Conservation (phyloP, 2,797 vertebrate species). For the Graptemys geographica region DNA sequence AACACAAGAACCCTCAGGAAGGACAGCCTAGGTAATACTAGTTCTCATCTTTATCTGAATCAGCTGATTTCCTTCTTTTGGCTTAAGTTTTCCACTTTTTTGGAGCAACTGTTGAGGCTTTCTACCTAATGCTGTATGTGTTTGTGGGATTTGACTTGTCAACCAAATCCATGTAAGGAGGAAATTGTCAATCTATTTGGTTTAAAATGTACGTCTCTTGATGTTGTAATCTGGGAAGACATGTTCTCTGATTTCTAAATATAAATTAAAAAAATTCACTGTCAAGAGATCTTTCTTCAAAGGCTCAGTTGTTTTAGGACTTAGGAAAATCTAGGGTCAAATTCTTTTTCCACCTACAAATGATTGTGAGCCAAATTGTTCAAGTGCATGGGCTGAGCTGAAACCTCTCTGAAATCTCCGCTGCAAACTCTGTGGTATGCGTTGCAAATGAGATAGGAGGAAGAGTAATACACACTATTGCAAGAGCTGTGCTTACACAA, state of each 20-base stretch:
- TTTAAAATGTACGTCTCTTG: slow-evolving; percentile 8
- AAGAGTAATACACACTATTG: neutral
- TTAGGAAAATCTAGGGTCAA: neutral
- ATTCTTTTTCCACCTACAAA: neutral
- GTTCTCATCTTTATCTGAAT: neutral
- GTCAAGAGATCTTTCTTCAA: neutral
- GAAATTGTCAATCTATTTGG: neutral
- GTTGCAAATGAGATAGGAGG: neutral
- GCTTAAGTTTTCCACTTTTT: neutral
- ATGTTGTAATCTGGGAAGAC: neutral
- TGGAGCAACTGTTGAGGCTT: neutral
- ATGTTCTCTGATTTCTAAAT: neutral
- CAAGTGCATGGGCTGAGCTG: neutral
- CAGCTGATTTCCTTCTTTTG: neutral
- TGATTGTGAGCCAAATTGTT: neutral
- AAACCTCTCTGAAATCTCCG: neutral
- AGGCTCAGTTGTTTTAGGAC: neutral
- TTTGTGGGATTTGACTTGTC: neutral
- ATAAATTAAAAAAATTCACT: neutral
- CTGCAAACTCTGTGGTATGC: slow-evolving; percentile 5
- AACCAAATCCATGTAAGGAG: neutral
- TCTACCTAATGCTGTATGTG: neutral
- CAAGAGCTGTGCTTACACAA: neutral
- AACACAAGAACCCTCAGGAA: neutral
- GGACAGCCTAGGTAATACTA: neutral